These are phyloP conservation scores for Crematogaster levior DNA, from an alignment of 2,888 invertebrate genomes.

Conservation along the genomic window DNA sequence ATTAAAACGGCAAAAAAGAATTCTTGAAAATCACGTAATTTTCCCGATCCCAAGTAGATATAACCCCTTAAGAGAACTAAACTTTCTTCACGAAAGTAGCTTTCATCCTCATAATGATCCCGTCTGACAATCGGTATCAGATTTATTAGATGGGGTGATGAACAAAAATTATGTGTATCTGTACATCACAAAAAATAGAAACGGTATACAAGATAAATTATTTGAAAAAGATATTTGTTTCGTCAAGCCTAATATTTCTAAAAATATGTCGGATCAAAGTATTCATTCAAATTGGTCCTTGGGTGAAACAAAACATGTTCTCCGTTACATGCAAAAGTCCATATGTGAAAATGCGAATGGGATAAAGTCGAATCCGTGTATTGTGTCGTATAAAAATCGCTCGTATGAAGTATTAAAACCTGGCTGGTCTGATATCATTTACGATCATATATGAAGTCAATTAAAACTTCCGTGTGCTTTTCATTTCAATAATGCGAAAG, in stretches of 20 bases:
- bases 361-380: not conserved
- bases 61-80: no score
- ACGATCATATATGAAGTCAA: slow-evolving; percentile 54
- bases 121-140: not conserved
- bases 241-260: not conserved
- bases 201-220: not conserved
- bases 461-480: slow-evolving; percentile 63
- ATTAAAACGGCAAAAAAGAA: no score
- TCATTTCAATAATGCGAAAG: slow-evolving; percentile 60
- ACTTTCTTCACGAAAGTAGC: not conserved
- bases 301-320: not conserved
- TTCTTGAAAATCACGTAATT: no score
- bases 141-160: not conserved
- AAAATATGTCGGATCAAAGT: not conserved
- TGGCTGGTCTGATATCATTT: slow-evolving; percentile 33
- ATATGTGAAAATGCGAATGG: not conserved
- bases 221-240: not conserved
- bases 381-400: no score
- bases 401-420: no score
- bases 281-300: not conserved
- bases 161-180: not conserved
- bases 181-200: slow-evolving; percentile 15
- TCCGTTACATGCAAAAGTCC: not conserved
- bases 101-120: not conserved
- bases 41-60: no score